Percentiles rank a stretch among this genome's conserved stretches.
These are phyloP conservation scores for Lampropteryx suffumata DNA, from an alignment of 2,888 invertebrate species.

Conservation along the genomic window DNA sequence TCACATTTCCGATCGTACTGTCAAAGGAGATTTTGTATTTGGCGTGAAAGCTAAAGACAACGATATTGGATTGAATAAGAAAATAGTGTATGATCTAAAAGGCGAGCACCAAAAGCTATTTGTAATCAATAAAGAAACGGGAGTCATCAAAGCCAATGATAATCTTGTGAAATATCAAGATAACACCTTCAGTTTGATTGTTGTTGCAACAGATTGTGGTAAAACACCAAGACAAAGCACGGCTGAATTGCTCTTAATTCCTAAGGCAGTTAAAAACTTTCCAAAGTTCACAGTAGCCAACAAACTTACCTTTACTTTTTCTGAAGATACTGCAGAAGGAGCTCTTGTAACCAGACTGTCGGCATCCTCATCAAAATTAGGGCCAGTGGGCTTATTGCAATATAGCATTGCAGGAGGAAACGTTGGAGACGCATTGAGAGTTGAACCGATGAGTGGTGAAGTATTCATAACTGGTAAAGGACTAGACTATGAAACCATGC, in stretches of 20 bases:
- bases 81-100: constrained; percentile 89
- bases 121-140: constrained; percentile 89
- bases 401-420: constrained; percentile 97
- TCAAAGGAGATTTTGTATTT: constrained; percentile 92
- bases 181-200: constrained; percentile 86
- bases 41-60: constrained; percentile 93
- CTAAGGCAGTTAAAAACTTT: constrained; percentile 90
- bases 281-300: constrained; percentile 89
- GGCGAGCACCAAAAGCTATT: constrained; percentile 92
- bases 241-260: constrained; percentile 89
- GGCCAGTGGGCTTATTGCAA: constrained; percentile 85
- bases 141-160: constrained; percentile 91
- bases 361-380: constrained; percentile 91
- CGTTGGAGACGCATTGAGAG: constrained; percentile 91
- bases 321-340: constrained; percentile 91
- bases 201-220: constrained; percentile 93
- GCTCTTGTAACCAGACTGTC: constrained; percentile 89
- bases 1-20: constrained; percentile 91
- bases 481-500: constrained; percentile 92
- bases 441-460: constrained; percentile 91
- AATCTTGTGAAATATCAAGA: constrained; percentile 83
- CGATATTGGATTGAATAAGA: constrained; percentile 92
- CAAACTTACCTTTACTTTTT: constrained; percentile 88
- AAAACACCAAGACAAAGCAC: constrained; percentile 85
- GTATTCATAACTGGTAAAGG: constrained; percentile 90